These are phyloP conservation scores for Avahi laniger DNA, from an alignment of 2,797 vertebrate genomes.

Conservation along the genomic window DNA sequence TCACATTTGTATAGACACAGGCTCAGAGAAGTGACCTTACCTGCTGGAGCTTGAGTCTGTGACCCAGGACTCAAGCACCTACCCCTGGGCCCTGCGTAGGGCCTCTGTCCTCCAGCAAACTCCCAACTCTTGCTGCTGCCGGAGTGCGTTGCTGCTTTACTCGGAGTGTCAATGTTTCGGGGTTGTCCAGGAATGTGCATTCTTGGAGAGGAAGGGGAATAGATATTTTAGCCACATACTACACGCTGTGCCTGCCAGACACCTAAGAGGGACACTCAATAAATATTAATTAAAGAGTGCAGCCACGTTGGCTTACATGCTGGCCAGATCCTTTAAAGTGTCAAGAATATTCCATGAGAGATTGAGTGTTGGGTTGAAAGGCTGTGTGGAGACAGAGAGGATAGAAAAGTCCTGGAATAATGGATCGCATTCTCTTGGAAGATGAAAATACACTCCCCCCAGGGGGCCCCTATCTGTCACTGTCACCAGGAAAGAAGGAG, in stretches of 20 bases:
- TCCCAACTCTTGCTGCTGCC: background rate
- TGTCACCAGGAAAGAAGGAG: background rate
- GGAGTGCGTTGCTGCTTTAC: background rate
- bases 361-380: background rate
- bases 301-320: background rate
- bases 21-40: background rate
- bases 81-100: background rate
- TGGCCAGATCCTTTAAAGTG: conserved; percentile 36
- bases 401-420: background rate
- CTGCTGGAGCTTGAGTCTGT: background rate
- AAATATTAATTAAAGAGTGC: conserved; percentile 63
- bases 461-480: background rate
- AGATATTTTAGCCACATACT: conserved; percentile 26
- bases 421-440: background rate
- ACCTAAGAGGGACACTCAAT: conserved; percentile 52
- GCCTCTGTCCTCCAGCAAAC: background rate
- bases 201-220: conserved; percentile 52
- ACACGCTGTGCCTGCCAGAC: conserved; percentile 15
- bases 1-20: background rate
- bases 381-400: background rate
- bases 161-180: background rate
- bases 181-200: conserved; percentile 39
- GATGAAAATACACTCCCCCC: background rate
- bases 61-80: background rate
- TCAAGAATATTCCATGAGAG: conserved; percentile 21